phyloP scores from a whole-genome alignment of 2,797 vertebrate genomes.

The Acanthis flammea region DNA sequence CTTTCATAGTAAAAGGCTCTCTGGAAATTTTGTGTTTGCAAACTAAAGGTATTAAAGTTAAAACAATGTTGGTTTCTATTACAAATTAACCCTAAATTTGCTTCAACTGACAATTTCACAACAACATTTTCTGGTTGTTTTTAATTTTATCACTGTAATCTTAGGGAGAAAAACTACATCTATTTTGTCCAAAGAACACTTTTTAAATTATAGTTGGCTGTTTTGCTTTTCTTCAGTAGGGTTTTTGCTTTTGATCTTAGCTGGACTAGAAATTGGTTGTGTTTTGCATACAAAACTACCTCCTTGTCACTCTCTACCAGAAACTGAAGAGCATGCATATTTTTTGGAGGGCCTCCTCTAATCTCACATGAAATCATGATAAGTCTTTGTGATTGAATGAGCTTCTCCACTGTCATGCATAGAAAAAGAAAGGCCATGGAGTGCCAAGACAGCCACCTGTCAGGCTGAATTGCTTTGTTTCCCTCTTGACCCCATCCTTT shows the following conservation, averaged over 20 bases:
- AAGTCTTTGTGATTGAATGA: background rate
- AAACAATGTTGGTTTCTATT: background rate
- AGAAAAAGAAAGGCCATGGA: background rate
- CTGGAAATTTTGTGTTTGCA: conserved; percentile 50
- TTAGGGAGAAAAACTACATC: background rate
- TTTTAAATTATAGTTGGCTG: background rate
- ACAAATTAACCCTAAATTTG: background rate
- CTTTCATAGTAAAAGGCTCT: conserved; percentile 53
- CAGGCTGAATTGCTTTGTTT: background rate
- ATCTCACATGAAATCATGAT: background rate
- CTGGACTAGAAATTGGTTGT: background rate
- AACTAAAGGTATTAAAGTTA: conserved; percentile 36
- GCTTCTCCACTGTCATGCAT: background rate
- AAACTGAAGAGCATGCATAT: background rate
- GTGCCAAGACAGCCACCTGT: background rate
- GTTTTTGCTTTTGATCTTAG: background rate
- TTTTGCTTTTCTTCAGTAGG: background rate
- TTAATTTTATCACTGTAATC: background rate
- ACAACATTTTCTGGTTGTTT: conserved; percentile 20
- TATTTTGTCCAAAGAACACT: background rate
- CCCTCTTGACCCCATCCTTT: background rate
- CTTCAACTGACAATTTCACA: background rate
- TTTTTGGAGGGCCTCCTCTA: background rate
- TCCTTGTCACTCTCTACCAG: background rate
- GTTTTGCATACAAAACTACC: background rate